Evolutionary conservation across 2,888 invertebrate species (phyloP).

Genomic region (Acanthosepion lycidas): DNA sequence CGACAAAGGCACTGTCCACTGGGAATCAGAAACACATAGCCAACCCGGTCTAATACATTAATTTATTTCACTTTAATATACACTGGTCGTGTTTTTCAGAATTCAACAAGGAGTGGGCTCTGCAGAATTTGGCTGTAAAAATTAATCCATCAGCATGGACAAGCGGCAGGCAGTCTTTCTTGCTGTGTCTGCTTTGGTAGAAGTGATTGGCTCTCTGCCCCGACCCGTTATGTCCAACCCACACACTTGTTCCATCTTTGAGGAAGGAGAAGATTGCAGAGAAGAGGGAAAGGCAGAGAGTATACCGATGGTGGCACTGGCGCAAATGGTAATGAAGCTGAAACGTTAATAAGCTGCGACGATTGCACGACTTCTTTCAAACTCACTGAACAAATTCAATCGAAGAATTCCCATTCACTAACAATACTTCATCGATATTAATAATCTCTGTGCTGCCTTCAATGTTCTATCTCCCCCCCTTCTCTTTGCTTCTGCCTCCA

Average conservation of each 20-base stretch:
- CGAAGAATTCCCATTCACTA: background rate
- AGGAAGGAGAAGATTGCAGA: background rate
- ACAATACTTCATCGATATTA: constrained; percentile 33
- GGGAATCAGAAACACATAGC: constrained; percentile 42
- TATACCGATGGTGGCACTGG: background rate
- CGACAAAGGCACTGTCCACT: constrained; percentile 18
- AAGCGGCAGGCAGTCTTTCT: constrained; percentile 24
- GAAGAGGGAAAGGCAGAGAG: background rate
- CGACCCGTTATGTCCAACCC: background rate
- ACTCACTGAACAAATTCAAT: constrained; percentile 33
- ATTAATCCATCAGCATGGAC: constrained; percentile 37
- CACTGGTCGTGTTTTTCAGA: constrained; percentile 38
- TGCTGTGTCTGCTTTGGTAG: background rate
- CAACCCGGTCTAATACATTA: constrained; percentile 42
- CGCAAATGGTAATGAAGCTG: background rate
- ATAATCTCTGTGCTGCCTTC: background rate
- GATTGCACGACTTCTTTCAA: background rate
- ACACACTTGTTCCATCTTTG: constrained; percentile 12
- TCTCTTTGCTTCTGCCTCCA: background rate
- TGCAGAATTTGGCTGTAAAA: constrained; percentile 39
- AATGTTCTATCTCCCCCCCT: background rate
- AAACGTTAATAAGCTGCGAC: background rate
- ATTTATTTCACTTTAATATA: constrained; percentile 45
- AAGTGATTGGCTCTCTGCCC: background rate
- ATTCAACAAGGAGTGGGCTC: constrained; percentile 14